Conservation (phyloP, 2,888 invertebrate species). For the Morpho achilles region DNA sequence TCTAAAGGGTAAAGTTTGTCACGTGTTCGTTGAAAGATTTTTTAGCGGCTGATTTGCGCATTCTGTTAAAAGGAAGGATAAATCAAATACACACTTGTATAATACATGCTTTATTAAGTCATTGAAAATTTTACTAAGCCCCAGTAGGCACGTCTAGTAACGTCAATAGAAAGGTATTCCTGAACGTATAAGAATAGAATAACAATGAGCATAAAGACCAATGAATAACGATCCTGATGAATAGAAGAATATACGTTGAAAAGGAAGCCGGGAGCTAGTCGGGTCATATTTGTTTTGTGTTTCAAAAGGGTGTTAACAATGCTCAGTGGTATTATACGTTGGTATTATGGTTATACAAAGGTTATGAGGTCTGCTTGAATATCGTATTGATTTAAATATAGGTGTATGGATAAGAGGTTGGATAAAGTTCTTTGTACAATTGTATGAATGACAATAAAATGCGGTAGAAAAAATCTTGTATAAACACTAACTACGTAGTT, state of each 20-base stretch:
- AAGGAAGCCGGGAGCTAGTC: constrained; percentile 31
- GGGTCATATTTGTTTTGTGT: constrained; percentile 23
- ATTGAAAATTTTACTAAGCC: neutral
- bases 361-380: too few species aligned
- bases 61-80: too few species aligned
- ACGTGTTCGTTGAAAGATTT: too few species aligned
- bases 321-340: constrained; percentile 13
- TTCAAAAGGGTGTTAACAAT: constrained; percentile 25
- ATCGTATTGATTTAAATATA: neutral
- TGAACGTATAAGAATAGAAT: constrained; percentile 14
- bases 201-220: constrained; percentile 19
- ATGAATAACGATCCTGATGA: constrained; percentile 24
- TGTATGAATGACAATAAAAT: neutral
- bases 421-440: constrained; percentile 11
- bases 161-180: constrained; percentile 18
- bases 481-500: too few species aligned
- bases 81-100: too few species aligned
- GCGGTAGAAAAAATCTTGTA: neutral
- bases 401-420: constrained; percentile 1
- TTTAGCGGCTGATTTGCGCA: too few species aligned
- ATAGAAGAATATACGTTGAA: constrained; percentile 28
- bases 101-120: too few species aligned
- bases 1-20: too few species aligned
- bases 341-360: constrained; percentile 5
- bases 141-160: constrained; percentile 11